Base-by-base conservation (phyloP, 1,140 invertebrate genomes). In the Parasteatoda tepidariorum region DNA sequence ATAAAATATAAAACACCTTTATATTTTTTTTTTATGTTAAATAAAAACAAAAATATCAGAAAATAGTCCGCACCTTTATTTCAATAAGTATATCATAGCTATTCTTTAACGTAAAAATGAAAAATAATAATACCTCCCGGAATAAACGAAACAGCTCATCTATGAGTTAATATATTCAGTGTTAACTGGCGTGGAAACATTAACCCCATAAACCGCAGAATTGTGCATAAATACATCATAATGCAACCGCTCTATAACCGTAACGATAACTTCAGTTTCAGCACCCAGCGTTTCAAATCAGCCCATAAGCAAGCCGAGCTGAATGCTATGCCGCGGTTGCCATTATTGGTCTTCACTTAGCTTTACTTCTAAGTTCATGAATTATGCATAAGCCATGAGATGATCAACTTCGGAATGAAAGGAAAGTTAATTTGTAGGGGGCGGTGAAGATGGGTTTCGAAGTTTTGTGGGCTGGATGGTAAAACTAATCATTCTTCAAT, bases 401-500 rank as follows among this genome's bases (percentile, higher is more conserved):
- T 76, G 74, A 76, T 76, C 59, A 76, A 76, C 74, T 22, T 22
- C 55, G 71, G 71, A 76, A 62, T 64, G 57, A 26, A 34, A 62
- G 59, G 38, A 76, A 76, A 76, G 73, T 76, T 76, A 76, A 76
- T 76, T 76, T 76, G 54, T 13, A 9, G 55, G 71, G 31, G 55
- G 71, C 24, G 28, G 41, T 26, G 2, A n/a, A n/a, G 24, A 33
- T n/a, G 41, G 71, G 18, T 54, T n/a, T 26, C 31, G n/a, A 31
- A 34, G 3, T 30, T 33, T 61, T 74, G 28, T 54, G 22, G 5
- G 28, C 55, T 11, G 22, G 11, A n/a, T 54, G 30, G 61, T 30
- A 55, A 64, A 76, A 76, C 74, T 76, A 76, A 76, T 76, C 74
- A 76, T 76, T 76, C 64, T 76, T 76, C 74, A 76, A 76, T 76